Percentiles rank a stretch among this genome's conserved stretches.
phyloP scores from a whole-genome alignment of 2,113 vertebrate species.

The Gadus chalcogrammus region DNA sequence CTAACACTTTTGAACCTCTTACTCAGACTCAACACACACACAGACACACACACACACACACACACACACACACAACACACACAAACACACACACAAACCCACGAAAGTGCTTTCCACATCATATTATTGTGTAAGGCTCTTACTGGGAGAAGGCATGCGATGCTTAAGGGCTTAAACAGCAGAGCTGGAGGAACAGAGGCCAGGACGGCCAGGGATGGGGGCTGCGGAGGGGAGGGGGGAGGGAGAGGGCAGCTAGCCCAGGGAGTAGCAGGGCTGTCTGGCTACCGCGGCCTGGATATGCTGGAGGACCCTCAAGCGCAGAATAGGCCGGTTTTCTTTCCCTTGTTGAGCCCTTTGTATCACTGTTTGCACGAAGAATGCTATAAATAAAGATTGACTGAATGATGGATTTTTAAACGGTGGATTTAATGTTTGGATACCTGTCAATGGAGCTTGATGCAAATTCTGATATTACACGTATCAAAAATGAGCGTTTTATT shows the following conservation, averaged over 20 bases:
- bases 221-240: conserved; percentile 34
- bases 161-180: conserved; percentile 62
- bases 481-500: too few relatives aligned
- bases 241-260: conserved; percentile 31
- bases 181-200: conserved; percentile 51
- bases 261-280: conserved; percentile 36
- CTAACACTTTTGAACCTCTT: too few relatives aligned
- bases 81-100: conserved; percentile 50
- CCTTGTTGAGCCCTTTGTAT: too few relatives aligned
- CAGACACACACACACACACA: neutral
- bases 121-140: conserved; percentile 63
- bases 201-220: conserved; percentile 27
- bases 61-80: neutral
- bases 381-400: too few relatives aligned
- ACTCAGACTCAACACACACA: neutral
- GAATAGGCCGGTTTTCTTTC: too few relatives aligned
- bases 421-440: too few relatives aligned
- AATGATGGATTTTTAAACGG: too few relatives aligned
- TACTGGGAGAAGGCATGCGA: conserved; percentile 50
- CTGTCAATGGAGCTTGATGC: too few relatives aligned
- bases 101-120: conserved; percentile 57
- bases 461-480: too few relatives aligned
- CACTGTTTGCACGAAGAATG: too few relatives aligned
- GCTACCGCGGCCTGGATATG: too few relatives aligned
- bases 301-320: too few relatives aligned